These are phyloP conservation scores for Cylloceria caligata DNA, from an alignment of 2,888 invertebrate genomes.

Conservation along the genomic window DNA sequence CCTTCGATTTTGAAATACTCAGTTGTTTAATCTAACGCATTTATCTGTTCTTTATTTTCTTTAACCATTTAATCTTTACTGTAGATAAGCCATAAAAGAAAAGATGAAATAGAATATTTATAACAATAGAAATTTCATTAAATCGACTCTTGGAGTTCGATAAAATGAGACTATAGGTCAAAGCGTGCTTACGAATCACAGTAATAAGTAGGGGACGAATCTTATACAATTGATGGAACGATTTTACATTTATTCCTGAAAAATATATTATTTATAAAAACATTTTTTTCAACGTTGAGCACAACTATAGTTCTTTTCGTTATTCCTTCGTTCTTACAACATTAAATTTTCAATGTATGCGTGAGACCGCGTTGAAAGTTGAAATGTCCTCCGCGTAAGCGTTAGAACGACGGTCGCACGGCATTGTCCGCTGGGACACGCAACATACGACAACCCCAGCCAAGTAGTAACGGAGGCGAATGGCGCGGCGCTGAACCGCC, in stretches of 20 bases:
- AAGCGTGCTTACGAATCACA: neutral
- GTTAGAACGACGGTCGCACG: too few species aligned
- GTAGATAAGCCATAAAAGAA: neutral
- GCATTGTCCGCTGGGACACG: too few species aligned
- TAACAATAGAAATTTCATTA: too few species aligned
- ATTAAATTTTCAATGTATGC: neutral
- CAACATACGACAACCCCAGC: too few species aligned
- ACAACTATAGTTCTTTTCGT: neutral
- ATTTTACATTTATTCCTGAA: neutral
- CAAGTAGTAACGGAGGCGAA: constrained; percentile 1
- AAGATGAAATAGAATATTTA: too few species aligned
- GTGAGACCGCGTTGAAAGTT: neutral
- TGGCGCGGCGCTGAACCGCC: constrained; percentile 37
- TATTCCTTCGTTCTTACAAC: neutral
- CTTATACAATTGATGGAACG: neutral
- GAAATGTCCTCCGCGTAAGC: neutral
- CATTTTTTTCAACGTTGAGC: neutral
- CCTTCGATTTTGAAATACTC: too few species aligned
- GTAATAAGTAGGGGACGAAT: neutral
- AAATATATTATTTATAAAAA: neutral
- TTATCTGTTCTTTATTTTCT: too few species aligned
- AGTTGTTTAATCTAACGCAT: too few species aligned
- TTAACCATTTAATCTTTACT: too few species aligned
- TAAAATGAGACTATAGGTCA: neutral
- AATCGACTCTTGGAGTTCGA: neutral